These are phyloP conservation scores for Lithobates pipiens DNA, from an alignment of 2,797 vertebrate genomes.

Conservation along the genomic window DNA sequence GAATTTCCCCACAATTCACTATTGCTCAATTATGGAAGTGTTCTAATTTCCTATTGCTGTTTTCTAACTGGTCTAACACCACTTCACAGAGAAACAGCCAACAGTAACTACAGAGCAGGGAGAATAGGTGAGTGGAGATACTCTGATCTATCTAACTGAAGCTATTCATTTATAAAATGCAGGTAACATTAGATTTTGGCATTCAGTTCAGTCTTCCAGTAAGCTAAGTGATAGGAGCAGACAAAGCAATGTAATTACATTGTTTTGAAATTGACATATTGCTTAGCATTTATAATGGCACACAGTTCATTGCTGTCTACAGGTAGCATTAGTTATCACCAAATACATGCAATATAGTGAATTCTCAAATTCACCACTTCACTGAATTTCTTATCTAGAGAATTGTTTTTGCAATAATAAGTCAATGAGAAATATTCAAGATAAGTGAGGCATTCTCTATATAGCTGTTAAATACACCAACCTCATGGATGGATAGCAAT, in stretches of 20 bases:
- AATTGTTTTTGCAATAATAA: neutral
- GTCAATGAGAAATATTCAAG: constrained; percentile 1
- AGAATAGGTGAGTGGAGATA: constrained; percentile 3
- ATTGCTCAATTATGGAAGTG: no score
- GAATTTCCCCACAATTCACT: no score
- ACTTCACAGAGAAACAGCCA: neutral
- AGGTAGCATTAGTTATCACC: constrained; percentile 21
- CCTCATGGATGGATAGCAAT: neutral
- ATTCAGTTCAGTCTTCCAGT: constrained; percentile 8
- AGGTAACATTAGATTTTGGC: constrained; percentile 13
- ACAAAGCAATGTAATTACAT: constrained; percentile 19
- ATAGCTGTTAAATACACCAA: neutral
- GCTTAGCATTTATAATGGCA: constrained; percentile 2
- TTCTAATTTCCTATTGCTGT: no score
- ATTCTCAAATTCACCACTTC: neutral
- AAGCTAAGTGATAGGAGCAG: neutral
- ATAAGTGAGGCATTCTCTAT: neutral
- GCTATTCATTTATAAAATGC: constrained; percentile 9
- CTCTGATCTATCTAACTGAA: constrained; percentile 12
- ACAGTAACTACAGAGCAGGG: neutral
- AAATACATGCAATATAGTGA: constrained; percentile 17
- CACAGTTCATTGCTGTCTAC: constrained; percentile 17
- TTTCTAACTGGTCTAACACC: no score
- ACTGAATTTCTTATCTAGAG: constrained; percentile 1
- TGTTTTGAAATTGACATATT: constrained; percentile 13